A percentile compares a stretch with the other conserved stretches of the same genome.
Conservation (phyloP, 1,140 invertebrate genomes). For the Zaprionus ghesquierei region DNA sequence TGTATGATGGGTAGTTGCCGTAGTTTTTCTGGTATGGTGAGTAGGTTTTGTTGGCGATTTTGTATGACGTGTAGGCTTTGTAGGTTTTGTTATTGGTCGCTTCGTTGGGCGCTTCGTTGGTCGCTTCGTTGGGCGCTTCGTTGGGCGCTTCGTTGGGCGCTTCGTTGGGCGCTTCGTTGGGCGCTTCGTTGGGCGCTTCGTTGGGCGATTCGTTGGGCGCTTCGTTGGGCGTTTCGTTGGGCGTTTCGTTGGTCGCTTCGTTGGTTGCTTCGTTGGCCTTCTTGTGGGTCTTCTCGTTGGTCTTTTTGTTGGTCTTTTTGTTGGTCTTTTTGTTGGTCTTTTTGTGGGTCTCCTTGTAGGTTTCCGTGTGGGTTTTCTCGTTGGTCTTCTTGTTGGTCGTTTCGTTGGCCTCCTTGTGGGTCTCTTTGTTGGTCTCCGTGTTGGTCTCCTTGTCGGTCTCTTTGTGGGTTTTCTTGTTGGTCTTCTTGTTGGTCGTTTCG, state of each 20-base stretch:
- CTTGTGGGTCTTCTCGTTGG: not conserved
- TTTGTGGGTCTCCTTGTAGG: not conserved
- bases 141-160: no score
- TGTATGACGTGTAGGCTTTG: not conserved
- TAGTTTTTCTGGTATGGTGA: not conserved
- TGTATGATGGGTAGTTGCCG: not conserved
- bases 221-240: no score
- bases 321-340: not conserved
- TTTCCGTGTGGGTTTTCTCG: no score
- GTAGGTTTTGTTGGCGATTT: not conserved
- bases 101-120: no score
- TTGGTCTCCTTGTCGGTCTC: not conserved
- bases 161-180: no score
- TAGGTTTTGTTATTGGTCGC: no score
- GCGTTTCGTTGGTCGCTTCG: no score
- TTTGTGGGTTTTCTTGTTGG: not conserved
- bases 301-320: not conserved
- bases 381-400: not conserved
- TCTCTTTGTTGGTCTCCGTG: no score
- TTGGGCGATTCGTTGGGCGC: no score
- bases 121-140: no score
- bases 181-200: no score
- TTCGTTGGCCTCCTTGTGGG: not conserved
- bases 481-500: not conserved
- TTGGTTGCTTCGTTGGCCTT: no score